Conservation (phyloP, 2,797 vertebrate genomes). For the Sebastolobus altivelis region DNA sequence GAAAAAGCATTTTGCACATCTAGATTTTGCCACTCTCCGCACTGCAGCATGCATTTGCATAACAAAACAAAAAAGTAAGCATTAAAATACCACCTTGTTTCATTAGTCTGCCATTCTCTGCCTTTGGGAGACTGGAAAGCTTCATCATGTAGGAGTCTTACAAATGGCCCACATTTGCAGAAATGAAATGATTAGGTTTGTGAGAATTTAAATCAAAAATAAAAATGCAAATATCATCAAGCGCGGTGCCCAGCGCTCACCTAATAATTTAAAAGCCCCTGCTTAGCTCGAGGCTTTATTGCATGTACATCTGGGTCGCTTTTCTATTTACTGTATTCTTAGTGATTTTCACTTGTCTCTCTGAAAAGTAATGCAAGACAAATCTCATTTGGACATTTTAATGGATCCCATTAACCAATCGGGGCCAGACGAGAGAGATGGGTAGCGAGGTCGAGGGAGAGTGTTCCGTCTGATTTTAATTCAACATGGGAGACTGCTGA, state of each 20-base stretch:
- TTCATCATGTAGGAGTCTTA: conserved; percentile 52
- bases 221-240: conserved; percentile 71
- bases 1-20: conserved; percentile 6
- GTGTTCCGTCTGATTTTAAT: conserved; percentile 47
- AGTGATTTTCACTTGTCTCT: conserved; percentile 56
- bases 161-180: conserved; percentile 61
- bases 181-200: conserved; percentile 69
- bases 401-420: conserved; percentile 70
- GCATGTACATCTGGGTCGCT: conserved; percentile 33
- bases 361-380: conserved; percentile 53
- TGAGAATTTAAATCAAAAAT: conserved; percentile 63
- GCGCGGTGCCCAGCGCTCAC: conserved; percentile 19
- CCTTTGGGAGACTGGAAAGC: conserved; percentile 27
- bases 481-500: conserved; percentile 51
- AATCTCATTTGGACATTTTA: conserved; percentile 67
- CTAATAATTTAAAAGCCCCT: conserved; percentile 73
- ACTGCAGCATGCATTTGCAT: conserved; percentile 27
- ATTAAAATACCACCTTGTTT: conserved; percentile 35
- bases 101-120: conserved; percentile 52
- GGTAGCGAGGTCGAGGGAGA: conserved; percentile 11
- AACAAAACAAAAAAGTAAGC: neutral
- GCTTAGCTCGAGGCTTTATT: conserved; percentile 57
- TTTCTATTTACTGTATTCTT: conserved; percentile 59
- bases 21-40: conserved; percentile 14
- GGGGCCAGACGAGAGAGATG: conserved; percentile 37